Percentiles rank a stretch among this genome's conserved stretches.
These are phyloP conservation scores for Ferrisia virgata DNA, from an alignment of 2,888 invertebrate genomes.

Conservation along the genomic window DNA sequence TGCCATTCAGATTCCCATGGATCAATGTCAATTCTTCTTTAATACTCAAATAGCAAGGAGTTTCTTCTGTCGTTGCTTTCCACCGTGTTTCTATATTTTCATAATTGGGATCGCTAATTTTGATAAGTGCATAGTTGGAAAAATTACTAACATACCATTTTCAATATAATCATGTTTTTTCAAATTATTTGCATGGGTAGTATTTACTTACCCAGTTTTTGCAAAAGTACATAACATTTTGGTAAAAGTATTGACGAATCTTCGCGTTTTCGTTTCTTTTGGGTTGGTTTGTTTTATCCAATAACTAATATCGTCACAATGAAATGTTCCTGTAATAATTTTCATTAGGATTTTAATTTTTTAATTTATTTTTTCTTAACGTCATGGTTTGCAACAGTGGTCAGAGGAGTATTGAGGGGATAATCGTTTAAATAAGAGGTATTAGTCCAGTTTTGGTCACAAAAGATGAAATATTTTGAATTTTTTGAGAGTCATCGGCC, in stretches of 20 bases:
- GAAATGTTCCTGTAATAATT: not conserved
- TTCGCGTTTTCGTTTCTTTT: not conserved
- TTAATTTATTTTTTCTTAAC: too few species aligned
- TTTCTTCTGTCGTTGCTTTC: not conserved
- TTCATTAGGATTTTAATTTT: not conserved
- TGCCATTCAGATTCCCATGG: not conserved
- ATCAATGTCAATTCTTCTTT: not conserved
- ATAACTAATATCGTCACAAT: constrained; percentile 1
- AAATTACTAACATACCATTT: too few species aligned
- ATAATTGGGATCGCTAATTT: constrained; percentile 28
- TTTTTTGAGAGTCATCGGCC: too few species aligned
- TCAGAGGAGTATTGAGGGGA: too few species aligned
- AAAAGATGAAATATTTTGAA: not conserved
- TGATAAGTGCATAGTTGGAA: not conserved
- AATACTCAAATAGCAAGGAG: not conserved
- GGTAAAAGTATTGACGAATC: not conserved
- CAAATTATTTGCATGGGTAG: too few species aligned
- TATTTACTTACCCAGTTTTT: not conserved
- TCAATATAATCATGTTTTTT: too few species aligned
- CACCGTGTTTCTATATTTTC: not conserved
- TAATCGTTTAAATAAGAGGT: too few species aligned
- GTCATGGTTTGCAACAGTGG: too few species aligned
- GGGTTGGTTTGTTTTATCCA: not conserved
- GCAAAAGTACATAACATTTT: not conserved
- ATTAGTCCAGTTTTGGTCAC: too few species aligned